Base-by-base conservation (phyloP, 2,113 vertebrate genomes). In the Macquaria australasica region DNA sequence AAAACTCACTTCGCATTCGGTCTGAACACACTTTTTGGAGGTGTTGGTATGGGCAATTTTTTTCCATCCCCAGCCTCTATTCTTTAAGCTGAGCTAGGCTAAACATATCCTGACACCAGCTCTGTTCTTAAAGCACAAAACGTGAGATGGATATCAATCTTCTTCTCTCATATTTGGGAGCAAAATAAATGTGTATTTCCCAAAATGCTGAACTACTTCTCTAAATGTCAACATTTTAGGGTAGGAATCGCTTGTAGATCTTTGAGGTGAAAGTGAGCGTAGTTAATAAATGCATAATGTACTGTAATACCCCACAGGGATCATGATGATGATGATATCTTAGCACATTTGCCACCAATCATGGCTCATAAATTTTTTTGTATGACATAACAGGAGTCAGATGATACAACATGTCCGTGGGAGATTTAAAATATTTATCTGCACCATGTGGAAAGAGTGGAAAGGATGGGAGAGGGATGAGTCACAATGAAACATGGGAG, bases 371-470 rank as follows among this genome's bases (percentile, higher is more conserved):
- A 64, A 79, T 72, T 14, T 1, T 73, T 73, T 25, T 73, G 28
- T 51, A 51, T 64, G 68, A 86, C 64, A 71, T 67, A 50, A 81
- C 43, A 71, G 20, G 14, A 25, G 14, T 50, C 43, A 41, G 59
- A 82, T 59, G 28, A 77, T 39, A 48, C 14, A 81, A 59, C 53
- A 14, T 3, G 66, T 79, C 64, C 51, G 59, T 23, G 11, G 69
- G 64, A 62, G 71, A 48, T 64, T 0, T 75, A 21, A 60, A 82
- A 78, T 50, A 68, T 62, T 83, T 82, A 82, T 74, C 3, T 51
- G 5, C 43, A 75, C 55, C 51, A 80, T 81, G 81, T 88, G 73
- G 73, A 75, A 73, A 56, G 41, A 34, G 67, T 25, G 66, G 23
- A 15, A 58, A 82, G 79, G 45, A 75, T 20, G 16, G 11, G 66